Percentiles rank a stretch among this genome's conserved stretches.
Evolutionary conservation across 2,113 vertebrate species (phyloP).

Genomic region (Sakesphorus luctuosus): DNA sequence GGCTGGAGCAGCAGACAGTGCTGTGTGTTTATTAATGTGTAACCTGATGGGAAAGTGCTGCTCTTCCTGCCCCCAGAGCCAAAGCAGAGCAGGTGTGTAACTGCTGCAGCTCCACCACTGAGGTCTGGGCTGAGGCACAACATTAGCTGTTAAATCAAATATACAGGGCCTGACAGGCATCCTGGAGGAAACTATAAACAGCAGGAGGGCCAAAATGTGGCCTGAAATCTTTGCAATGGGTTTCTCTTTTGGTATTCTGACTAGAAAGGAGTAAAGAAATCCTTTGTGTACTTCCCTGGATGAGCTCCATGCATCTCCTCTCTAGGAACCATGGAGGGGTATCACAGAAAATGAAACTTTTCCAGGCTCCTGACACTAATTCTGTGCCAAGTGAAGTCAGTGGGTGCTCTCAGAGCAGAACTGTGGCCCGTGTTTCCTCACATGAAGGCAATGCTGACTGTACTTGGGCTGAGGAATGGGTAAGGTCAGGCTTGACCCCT

Average conservation of each 20-base stretch:
- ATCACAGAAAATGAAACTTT: neutral
- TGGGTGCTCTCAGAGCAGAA: neutral
- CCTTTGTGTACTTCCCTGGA: neutral
- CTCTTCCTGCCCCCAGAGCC: neutral
- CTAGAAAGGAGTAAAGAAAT: neutral
- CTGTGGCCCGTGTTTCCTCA: neutral
- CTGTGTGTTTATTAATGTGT: neutral
- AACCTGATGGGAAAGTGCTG: neutral
- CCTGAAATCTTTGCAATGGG: neutral
- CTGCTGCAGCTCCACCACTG: neutral
- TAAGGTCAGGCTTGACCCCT: neutral
- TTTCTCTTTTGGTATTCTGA: neutral
- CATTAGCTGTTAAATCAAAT: neutral
- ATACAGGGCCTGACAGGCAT: neutral
- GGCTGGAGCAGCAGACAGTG: neutral
- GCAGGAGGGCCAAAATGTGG: neutral
- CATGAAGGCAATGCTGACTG: neutral
- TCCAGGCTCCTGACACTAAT: neutral
- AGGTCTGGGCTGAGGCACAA: neutral
- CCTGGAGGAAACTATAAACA: neutral
- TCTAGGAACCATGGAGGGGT: neutral
- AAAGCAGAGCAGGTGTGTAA: neutral
- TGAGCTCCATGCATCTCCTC: neutral
- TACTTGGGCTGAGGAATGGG: neutral
- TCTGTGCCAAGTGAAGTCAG: neutral